phyloP scores from a whole-genome alignment of 2,113 vertebrate species.

The Antechinus flavipes region DNA sequence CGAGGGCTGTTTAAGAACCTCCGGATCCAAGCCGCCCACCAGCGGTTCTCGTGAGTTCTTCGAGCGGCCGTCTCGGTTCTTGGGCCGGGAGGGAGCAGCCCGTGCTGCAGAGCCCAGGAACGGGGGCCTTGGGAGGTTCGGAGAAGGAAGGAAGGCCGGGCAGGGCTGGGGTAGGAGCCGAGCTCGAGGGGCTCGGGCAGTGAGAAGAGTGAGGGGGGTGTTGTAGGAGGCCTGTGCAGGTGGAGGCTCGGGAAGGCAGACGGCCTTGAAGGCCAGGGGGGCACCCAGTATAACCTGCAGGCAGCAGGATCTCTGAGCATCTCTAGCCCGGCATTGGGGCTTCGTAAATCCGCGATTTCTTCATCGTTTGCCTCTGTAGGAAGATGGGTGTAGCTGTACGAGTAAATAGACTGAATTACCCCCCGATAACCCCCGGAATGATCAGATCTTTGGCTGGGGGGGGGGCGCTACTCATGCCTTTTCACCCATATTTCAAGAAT shows the following conservation, averaged over 20 bases:
- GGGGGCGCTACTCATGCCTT: accelerated
- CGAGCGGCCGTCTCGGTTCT: background rate
- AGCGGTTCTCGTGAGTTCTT: too few relatives aligned
- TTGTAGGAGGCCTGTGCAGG: background rate
- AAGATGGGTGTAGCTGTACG: background rate
- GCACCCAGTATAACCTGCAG: background rate
- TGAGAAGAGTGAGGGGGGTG: background rate
- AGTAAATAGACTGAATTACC: background rate
- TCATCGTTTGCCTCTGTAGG: background rate
- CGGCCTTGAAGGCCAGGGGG: background rate
- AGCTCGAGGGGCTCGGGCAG: background rate
- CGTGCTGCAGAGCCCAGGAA: background rate
- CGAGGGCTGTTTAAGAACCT: background rate
- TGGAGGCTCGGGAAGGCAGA: background rate
- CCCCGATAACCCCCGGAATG: background rate
- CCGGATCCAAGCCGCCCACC: background rate
- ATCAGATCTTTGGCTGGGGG: background rate
- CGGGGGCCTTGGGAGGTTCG: background rate
- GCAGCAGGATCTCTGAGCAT: background rate
- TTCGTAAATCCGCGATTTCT: background rate
- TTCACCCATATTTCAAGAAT: accelerated
- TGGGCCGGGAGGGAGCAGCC: background rate
- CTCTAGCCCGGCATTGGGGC: background rate
- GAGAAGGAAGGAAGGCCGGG: background rate
- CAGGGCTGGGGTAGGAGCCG: background rate